Evolutionary conservation across 37 sponge, comb jelly and placozoan species (phyloP).

Genomic region (Ephydatia muelleri): DNA sequence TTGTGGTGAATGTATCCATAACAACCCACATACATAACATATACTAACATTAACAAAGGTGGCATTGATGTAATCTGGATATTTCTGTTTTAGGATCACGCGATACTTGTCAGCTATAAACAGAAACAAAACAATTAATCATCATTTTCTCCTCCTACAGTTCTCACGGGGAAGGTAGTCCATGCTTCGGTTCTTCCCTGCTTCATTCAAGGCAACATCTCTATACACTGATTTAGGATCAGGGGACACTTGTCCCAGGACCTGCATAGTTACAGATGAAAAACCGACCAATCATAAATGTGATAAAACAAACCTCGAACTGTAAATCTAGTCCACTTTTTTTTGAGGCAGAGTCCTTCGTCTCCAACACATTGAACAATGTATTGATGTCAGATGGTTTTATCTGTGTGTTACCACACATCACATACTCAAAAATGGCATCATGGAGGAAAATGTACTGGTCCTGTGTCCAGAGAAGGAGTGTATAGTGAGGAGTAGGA

Average conservation of each 20-base stretch:
- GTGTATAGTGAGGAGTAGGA: not conserved
- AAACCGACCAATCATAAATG: not conserved
- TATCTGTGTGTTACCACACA: slow-evolving; percentile 53
- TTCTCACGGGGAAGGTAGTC: slow-evolving; percentile 49
- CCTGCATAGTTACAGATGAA: slow-evolving; percentile 4
- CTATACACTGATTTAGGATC: slow-evolving; percentile 7
- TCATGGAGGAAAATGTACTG: slow-evolving; percentile 68
- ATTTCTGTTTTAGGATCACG: not conserved
- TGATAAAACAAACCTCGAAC: not conserved
- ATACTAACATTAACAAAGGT: slow-evolving; percentile 21
- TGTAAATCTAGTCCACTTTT: not conserved
- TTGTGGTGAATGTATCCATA: not conserved
- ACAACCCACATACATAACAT: not conserved
- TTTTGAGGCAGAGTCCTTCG: not conserved
- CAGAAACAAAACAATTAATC: not conserved
- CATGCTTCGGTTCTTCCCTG: slow-evolving; percentile 35
- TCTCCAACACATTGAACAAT: not conserved
- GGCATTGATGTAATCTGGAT: slow-evolving; percentile 42
- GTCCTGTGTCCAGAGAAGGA: slow-evolving; percentile 25
- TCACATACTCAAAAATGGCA: slow-evolving; percentile 56
- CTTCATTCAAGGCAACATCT: not conserved
- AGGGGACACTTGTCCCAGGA: slow-evolving; percentile 42
- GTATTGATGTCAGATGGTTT: slow-evolving; percentile 5
- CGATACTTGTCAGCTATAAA: slow-evolving; percentile 17
- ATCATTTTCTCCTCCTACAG: not conserved